These are phyloP conservation scores for Hafferia zeledoni DNA, from an alignment of 2,797 vertebrate genomes.

Conservation along the genomic window DNA sequence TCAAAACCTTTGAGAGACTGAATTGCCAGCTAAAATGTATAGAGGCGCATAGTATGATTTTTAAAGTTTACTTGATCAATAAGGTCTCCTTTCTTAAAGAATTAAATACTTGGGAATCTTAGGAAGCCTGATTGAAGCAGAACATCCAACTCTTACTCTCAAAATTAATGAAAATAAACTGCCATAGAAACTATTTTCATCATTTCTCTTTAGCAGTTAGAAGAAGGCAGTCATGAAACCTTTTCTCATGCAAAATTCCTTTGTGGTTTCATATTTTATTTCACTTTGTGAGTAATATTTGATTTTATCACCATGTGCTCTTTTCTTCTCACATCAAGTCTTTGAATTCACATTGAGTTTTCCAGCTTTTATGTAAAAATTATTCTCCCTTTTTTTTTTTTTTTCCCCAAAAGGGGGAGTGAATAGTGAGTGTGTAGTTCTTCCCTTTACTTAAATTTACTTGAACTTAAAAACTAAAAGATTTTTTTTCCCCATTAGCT, in stretches of 20 bases:
- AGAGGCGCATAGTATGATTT: not conserved
- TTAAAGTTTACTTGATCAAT: not conserved
- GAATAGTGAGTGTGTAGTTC: not conserved
- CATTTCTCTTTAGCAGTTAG: not conserved
- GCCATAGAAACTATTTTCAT: not conserved
- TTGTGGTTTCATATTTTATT: not conserved
- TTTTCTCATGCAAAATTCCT: not conserved
- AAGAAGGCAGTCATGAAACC: not conserved
- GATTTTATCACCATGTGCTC: not conserved
- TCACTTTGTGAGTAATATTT: not conserved
- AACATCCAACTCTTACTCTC: not conserved
- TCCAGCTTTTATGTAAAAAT: not conserved
- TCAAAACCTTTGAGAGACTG: not conserved
- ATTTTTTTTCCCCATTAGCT: not conserved
- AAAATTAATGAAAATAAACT: not conserved
- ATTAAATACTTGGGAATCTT: not conserved
- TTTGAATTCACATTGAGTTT: not conserved
- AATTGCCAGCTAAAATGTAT: not conserved
- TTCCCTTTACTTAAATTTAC: not conserved
- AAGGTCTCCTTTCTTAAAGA: not conserved
- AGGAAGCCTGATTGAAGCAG: not conserved
- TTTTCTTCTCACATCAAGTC: not conserved
- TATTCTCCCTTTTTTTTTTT: not conserved
- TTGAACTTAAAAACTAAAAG: not conserved
- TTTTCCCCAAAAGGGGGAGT: accelerated